Percentiles rank a stretch among this genome's conserved stretches.
phyloP scores from a whole-genome alignment of 2,113 vertebrate genomes.

The Sinocyclocheilus grahami region DNA sequence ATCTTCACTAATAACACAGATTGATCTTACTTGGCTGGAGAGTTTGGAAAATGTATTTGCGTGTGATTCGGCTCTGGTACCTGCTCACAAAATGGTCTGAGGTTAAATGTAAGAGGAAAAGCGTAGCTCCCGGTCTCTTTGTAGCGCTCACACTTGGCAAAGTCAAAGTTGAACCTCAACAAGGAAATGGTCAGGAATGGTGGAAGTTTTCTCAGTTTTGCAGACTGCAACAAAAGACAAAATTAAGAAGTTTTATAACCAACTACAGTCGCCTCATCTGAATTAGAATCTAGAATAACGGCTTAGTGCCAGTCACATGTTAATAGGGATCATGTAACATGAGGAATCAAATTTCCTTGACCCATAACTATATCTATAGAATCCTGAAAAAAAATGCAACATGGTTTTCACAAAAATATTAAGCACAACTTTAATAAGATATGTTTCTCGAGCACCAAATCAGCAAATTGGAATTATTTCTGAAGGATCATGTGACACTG shows the following conservation, averaged over 20 bases:
- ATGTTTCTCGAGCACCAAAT: too few species aligned
- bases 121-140: constrained; percentile 90
- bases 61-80: constrained; percentile 65
- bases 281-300: neutral
- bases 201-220: constrained; percentile 89
- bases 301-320: neutral
- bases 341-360: neutral
- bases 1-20: neutral
- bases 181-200: constrained; percentile 94
- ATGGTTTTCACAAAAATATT: neutral
- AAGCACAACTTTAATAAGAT: neutral
- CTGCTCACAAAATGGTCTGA: constrained; percentile 94
- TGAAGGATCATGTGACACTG: neutral
- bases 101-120: constrained; percentile 85
- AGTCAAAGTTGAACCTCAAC: constrained; percentile 95
- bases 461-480: neutral
- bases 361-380: neutral
- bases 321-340: neutral
- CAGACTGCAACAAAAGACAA: constrained; percentile 76
- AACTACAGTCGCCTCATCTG: neutral
- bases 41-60: neutral
- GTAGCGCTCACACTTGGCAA: constrained; percentile 90
- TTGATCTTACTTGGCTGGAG: neutral
- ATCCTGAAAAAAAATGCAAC: neutral
- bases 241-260: neutral